Base-by-base conservation (phyloP, 2,113 vertebrate species). In the Corvus cornix region DNA sequence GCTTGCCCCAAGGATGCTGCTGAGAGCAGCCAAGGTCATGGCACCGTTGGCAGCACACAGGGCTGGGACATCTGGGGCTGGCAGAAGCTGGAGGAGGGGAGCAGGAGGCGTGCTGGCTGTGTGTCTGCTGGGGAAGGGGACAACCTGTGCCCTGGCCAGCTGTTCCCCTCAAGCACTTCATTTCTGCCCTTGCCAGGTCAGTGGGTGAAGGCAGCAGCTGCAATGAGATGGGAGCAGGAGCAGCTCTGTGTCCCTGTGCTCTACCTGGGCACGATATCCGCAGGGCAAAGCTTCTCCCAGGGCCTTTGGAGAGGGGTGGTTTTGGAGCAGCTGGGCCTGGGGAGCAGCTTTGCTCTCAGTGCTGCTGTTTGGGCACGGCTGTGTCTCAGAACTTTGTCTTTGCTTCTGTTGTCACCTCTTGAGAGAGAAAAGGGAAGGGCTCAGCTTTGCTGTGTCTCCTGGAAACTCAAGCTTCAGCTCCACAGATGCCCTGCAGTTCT, bases 1-100 rank as follows among this genome's bases (percentile, higher is more conserved):
- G 5, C 53, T n/a, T 44, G 26, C 46, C 62, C 70, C 6, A 4
- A 9, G 79, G 84, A 52, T 46, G 52, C 41, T 60, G 68, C 85
- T 1, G 16, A 31, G 93, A 78, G 68, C 8, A 10, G 72, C 46
- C 70, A 46, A 95, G 92, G 84, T 70, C 73, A 13, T 0, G 13
- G 72, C 89, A 13, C 62, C 0, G 0, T 33, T 7, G 17, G 66
- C 55, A 20, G 74, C 9, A 0, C 22, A 4, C 3, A 0, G 0
- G 27, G 37, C 66, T 0, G 0, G 79, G 90, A 77, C 76, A 84
- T 41, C 53, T 60, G 84, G 37, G 75, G 58, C 58, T 46, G 30
- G 76, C 28, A 69, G 85, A 48, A 63, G 69, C n/a, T n/a, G 30
- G 28, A 39, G 67, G 22, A 77, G 33, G 35, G 27, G 44, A 85